These are phyloP conservation scores for Colinus virginianus DNA, from an alignment of 2,113 vertebrate species.

Conservation along the genomic window DNA sequence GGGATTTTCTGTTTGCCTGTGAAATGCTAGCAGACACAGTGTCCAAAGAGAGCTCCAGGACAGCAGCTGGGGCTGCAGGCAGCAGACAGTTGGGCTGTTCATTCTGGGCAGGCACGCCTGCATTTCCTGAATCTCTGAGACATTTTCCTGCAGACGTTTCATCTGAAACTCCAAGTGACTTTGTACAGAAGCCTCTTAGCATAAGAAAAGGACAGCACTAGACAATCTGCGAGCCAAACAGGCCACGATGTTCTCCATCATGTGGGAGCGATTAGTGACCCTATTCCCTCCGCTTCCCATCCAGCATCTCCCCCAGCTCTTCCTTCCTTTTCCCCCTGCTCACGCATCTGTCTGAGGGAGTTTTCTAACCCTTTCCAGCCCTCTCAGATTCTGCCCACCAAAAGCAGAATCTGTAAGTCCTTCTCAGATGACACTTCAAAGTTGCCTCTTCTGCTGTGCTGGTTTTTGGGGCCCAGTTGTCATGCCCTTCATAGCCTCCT, in stretches of 20 bases:
- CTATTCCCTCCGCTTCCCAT: not conserved
- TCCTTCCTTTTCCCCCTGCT: not conserved
- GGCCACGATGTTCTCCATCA: not conserved
- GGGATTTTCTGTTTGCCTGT: slow-evolving; percentile 24
- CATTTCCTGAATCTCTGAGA: slow-evolving; percentile 1
- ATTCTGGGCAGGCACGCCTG: not conserved
- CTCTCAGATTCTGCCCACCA: fast-evolving
- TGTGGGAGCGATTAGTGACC: fast-evolving
- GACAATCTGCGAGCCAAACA: fast-evolving
- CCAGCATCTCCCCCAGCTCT: not conserved
- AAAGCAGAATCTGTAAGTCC: not conserved
- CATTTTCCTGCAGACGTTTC: not conserved
- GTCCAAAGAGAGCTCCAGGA: not conserved
- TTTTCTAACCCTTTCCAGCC: not conserved
- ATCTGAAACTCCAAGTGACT: not conserved
- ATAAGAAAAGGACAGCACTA: fast-evolving
- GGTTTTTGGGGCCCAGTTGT: not conserved
- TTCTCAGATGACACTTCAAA: not conserved
- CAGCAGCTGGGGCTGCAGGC: not conserved
- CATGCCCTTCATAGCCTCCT: not conserved
- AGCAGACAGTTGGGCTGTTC: not conserved
- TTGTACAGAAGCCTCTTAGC: not conserved
- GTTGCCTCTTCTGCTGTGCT: not conserved
- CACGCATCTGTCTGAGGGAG: not conserved
- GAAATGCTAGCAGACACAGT: not conserved